Percentiles rank a stretch among this genome's conserved stretches.
These are phyloP conservation scores for Prolemur simus DNA, from an alignment of 2,113 vertebrate species.

Conservation along the genomic window DNA sequence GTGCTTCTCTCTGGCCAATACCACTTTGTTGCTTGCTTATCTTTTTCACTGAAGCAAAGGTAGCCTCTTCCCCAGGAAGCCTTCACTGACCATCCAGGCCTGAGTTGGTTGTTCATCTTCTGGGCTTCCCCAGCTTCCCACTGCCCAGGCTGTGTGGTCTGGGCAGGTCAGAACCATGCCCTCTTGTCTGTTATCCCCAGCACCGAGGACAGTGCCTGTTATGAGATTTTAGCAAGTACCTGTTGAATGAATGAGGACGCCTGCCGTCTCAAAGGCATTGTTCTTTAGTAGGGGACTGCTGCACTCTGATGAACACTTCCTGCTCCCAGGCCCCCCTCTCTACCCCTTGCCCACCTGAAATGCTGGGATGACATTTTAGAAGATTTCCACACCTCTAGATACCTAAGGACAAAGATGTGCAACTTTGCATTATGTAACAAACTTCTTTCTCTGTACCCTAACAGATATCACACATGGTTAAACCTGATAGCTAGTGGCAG, in stretches of 20 bases:
- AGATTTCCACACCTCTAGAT: background rate
- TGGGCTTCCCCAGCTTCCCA: background rate
- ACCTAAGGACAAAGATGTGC: background rate
- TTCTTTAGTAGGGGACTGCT: background rate
- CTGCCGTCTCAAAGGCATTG: background rate
- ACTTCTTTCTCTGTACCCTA: background rate
- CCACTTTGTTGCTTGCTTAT: background rate
- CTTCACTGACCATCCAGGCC: background rate
- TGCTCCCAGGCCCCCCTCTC: background rate
- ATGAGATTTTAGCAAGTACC: background rate
- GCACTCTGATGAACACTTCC: fast-evolving
- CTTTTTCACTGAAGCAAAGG: background rate
- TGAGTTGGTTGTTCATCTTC: background rate
- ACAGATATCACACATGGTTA: background rate
- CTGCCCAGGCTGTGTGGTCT: background rate
- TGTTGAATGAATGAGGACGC: background rate
- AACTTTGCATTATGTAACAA: background rate
- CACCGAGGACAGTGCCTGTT: background rate
- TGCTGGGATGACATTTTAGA: background rate
- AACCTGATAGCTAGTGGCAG: background rate
- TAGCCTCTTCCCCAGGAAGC: background rate
- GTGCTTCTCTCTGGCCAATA: background rate
- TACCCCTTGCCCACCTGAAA: background rate
- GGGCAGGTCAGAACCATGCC: background rate
- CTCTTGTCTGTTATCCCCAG: background rate